phyloP scores from a whole-genome alignment of 2,113 vertebrate species.

The Actenoides lindsayi region DNA sequence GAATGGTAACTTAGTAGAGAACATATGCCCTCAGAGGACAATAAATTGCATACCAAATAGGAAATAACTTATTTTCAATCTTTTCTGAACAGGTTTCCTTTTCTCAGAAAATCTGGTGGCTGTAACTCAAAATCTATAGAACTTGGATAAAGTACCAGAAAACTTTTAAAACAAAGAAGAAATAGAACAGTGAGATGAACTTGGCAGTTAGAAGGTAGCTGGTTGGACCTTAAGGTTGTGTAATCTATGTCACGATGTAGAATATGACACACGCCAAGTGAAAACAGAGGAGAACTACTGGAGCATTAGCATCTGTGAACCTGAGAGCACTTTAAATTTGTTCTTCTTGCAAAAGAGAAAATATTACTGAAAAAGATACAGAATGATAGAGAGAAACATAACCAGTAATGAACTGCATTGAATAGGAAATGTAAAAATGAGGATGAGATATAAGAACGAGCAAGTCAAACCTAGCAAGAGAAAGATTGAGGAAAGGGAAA shows the following conservation, averaged over 20 bases:
- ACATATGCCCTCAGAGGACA: constrained; percentile 21
- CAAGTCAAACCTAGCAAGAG: background rate
- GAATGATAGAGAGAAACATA: background rate
- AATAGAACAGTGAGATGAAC: background rate
- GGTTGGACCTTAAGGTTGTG: background rate
- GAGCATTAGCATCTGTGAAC: background rate
- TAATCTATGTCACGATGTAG: background rate
- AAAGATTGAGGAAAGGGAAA: background rate
- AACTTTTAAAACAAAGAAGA: background rate
- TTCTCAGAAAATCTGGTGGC: background rate
- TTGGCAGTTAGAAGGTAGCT: background rate
- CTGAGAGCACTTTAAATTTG: background rate
- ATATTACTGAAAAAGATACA: background rate
- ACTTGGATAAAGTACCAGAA: background rate
- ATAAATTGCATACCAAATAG: constrained; percentile 1
- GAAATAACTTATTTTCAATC: constrained; percentile 1
- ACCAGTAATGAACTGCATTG: background rate
- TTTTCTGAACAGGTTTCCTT: background rate
- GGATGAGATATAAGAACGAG: background rate
- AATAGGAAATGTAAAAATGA: background rate
- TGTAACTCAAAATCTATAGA: background rate
- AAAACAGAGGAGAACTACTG: background rate
- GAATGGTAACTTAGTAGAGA: constrained; percentile 29
- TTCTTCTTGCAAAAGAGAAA: background rate
- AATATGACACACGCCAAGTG: background rate